Conservation (phyloP, 2,888 invertebrate genomes). For the Ormyrus labotus region DNA sequence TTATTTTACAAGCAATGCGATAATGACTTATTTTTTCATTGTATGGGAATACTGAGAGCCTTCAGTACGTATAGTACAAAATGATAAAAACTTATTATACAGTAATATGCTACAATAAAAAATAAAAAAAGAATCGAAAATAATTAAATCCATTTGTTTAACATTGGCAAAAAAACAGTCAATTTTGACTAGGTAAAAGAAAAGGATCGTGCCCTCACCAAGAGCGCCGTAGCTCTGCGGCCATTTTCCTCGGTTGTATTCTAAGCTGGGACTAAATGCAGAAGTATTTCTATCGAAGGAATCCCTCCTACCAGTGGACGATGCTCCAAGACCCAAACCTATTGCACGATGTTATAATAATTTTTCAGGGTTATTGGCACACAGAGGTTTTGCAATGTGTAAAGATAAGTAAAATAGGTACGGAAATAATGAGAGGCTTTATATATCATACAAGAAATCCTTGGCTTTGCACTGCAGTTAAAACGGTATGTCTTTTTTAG, state of each 20-base stretch:
- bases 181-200: slow-evolving; percentile 5
- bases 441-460: neutral
- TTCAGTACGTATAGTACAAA: too few relatives aligned
- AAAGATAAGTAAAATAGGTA: slow-evolving; percentile 17
- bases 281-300: slow-evolving; percentile 88
- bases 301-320: slow-evolving; percentile 84
- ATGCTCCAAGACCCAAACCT: slow-evolving; percentile 77
- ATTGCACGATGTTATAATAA: slow-evolving; percentile 58
- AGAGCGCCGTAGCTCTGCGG: slow-evolving; percentile 80
- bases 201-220: slow-evolving; percentile 70
- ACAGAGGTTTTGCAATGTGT: slow-evolving; percentile 34
- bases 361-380: slow-evolving; percentile 53
- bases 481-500: slow-evolving; percentile 32
- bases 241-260: slow-evolving; percentile 81
- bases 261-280: slow-evolving; percentile 85
- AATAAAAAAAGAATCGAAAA: slow-evolving; percentile 22
- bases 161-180: slow-evolving; percentile 32
- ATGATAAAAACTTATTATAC: slow-evolving; percentile 17
- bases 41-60: too few relatives aligned
- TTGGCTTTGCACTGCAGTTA: slow-evolving; percentile 14
- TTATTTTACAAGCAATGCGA: slow-evolving; percentile 37
- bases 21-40: neutral
- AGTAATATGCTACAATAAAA: slow-evolving; percentile 31
- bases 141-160: slow-evolving; percentile 54
- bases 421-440: slow-evolving; percentile 24